Conservation (phyloP, 2,888 invertebrate species). For the Drosophila differens region DNA sequence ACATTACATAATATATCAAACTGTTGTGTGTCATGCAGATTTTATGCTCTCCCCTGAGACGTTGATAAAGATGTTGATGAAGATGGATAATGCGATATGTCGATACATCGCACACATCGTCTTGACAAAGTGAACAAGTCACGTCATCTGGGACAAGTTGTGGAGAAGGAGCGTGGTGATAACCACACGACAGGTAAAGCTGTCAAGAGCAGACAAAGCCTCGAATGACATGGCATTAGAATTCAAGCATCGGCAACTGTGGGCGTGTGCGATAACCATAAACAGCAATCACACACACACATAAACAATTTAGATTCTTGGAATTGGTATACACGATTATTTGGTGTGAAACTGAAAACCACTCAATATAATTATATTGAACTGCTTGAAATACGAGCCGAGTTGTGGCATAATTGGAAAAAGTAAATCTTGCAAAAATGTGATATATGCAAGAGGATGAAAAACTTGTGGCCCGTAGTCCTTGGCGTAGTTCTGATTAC, state of each 20-base stretch:
- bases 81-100: constrained; percentile 4
- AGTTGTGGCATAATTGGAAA: constrained; percentile 26
- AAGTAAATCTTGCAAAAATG: constrained; percentile 1
- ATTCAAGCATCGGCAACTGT: constrained; percentile 12
- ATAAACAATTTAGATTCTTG: constrained; percentile 13
- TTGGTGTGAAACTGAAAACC: constrained; percentile 45
- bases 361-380: constrained; percentile 52
- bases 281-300: constrained; percentile 29
- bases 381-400: constrained; percentile 11
- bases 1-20: constrained; percentile 21
- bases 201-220: constrained; percentile 44
- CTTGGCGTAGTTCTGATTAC: constrained; percentile 5
- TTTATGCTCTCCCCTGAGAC: constrained; percentile 20
- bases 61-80: constrained; percentile 15
- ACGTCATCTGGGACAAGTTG: constrained; percentile 6
- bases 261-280: constrained; percentile 24
- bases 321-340: constrained; percentile 17
- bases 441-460: not conserved
- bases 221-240: constrained; percentile 26
- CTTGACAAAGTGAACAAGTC: constrained; percentile 12
- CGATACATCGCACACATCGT: constrained; percentile 1
- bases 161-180: not conserved
- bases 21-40: constrained; percentile 44
- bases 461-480: not conserved
- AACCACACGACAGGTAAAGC: constrained; percentile 49